Conservation (phyloP, 2,888 invertebrate species). For the Lepas anatifera region DNA sequence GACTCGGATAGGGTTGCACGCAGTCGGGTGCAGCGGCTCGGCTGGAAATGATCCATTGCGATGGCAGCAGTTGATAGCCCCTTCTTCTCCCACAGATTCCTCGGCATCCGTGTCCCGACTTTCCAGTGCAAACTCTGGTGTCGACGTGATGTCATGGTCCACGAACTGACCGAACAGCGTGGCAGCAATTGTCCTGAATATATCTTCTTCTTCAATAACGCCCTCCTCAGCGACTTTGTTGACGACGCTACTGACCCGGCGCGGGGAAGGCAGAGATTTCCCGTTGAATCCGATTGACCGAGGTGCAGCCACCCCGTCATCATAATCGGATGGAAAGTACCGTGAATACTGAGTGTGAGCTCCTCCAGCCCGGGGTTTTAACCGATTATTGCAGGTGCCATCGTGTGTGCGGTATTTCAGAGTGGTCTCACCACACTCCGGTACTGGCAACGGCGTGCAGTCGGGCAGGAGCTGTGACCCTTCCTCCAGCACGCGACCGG, state of each 20-base stretch:
- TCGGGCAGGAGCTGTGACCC: neutral
- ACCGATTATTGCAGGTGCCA: neutral
- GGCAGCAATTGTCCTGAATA: slow-evolving; percentile 18
- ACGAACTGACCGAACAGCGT: slow-evolving; percentile 25
- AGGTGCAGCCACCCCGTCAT: neutral
- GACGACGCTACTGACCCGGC: neutral
- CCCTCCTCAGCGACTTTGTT: neutral
- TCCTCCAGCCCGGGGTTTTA: neutral
- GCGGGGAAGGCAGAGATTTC: neutral
- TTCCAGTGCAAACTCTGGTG: neutral
- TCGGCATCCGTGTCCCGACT: neutral
- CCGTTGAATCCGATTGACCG: neutral
- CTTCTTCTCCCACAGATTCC: neutral
- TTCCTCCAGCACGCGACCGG: neutral
- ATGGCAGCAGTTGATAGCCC: neutral
- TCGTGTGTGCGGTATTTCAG: neutral
- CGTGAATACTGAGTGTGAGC: neutral
- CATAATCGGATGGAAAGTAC: neutral
- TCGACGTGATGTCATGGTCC: slow-evolving; percentile 24
- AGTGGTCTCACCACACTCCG: neutral
- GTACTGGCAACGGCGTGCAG: neutral
- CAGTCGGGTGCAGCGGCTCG: neutral
- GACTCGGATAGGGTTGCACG: slow-evolving; percentile 60
- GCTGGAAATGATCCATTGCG: neutral
- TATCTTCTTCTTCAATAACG: neutral